A percentile compares a stretch with the other conserved stretches of the same genome.
Conservation (phyloP, 2,888 invertebrate genomes). For the Encarsia formosa region DNA sequence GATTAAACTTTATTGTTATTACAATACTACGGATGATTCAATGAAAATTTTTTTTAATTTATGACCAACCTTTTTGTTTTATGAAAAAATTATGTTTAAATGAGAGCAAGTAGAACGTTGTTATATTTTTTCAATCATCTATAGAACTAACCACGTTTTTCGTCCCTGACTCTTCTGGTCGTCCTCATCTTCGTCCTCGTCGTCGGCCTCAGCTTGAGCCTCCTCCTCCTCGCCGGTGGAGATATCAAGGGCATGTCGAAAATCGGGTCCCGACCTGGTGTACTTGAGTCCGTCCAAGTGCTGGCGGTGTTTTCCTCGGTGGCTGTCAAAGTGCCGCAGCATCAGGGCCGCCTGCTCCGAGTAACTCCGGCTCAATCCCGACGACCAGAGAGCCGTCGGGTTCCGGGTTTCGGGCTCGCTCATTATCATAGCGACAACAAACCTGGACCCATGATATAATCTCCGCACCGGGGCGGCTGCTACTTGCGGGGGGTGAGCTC, state of each 20-base stretch:
- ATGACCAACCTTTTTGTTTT: too few species aligned
- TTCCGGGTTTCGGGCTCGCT: neutral
- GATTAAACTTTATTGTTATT: too few species aligned
- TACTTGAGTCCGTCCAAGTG: neutral
- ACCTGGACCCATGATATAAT: too few species aligned
- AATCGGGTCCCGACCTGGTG: conserved; percentile 6
- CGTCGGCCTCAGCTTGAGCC: neutral
- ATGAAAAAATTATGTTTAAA: too few species aligned
- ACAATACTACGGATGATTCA: too few species aligned
- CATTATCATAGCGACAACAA: neutral
- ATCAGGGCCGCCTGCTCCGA: conserved; percentile 20
- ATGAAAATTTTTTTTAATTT: too few species aligned
- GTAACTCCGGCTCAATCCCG: conserved; percentile 19
- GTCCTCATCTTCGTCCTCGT: neutral
- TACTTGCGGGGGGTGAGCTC: too few species aligned
- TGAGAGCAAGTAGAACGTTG: too few species aligned
- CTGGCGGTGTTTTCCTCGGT: neutral
- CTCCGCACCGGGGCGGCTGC: too few species aligned
- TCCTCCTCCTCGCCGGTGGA: conserved; percentile 3
- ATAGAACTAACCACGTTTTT: neutral
- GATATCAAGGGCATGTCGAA: neutral
- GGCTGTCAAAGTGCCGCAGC: conserved; percentile 14
- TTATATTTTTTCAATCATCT: too few species aligned
- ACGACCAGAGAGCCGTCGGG: conserved; percentile 2
- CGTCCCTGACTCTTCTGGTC: neutral